Conservation (phyloP, 1,140 invertebrate species). For the Amyelois transitella region DNA sequence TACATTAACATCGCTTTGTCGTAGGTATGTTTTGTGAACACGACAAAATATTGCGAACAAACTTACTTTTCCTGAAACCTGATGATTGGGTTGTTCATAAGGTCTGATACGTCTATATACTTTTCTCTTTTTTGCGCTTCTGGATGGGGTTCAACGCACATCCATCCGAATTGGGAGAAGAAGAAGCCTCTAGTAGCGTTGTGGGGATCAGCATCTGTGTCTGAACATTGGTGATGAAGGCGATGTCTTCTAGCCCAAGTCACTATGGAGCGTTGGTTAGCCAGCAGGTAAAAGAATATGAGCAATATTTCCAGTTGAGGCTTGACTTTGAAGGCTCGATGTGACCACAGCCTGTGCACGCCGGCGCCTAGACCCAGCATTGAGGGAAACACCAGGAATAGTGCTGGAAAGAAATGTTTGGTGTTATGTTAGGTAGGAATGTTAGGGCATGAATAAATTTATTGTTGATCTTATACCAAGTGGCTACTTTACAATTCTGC, state of each 20-base stretch:
- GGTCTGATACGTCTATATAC: slow-evolving; percentile 78
- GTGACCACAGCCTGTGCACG: slow-evolving; percentile 88
- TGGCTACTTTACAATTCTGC: too few species aligned
- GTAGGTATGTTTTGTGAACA: too few species aligned
- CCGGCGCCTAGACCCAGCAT: slow-evolving; percentile 85
- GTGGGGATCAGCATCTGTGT: slow-evolving; percentile 81
- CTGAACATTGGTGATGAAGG: slow-evolving; percentile 80
- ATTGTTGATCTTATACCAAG: too few species aligned
- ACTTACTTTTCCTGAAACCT: slow-evolving; percentile 80
- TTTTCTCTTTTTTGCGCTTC: slow-evolving; percentile 65
- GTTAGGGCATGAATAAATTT: too few species aligned
- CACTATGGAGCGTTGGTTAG: slow-evolving; percentile 76
- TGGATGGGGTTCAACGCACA: slow-evolving; percentile 76
- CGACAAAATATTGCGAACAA: background rate
- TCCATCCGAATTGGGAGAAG: slow-evolving; percentile 80
- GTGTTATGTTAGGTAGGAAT: too few species aligned
- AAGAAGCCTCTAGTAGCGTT: slow-evolving; percentile 79
- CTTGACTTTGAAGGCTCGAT: slow-evolving; percentile 88
- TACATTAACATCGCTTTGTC: too few species aligned
- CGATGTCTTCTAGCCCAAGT: slow-evolving; percentile 77
- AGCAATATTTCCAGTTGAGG: slow-evolving; percentile 78
- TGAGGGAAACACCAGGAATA: background rate
- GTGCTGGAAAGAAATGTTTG: background rate
- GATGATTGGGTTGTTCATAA: slow-evolving; percentile 81
- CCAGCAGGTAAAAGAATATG: slow-evolving; percentile 76